Conservation (phyloP, 2,888 invertebrate genomes). For the Stenolophus ochropezus region DNA sequence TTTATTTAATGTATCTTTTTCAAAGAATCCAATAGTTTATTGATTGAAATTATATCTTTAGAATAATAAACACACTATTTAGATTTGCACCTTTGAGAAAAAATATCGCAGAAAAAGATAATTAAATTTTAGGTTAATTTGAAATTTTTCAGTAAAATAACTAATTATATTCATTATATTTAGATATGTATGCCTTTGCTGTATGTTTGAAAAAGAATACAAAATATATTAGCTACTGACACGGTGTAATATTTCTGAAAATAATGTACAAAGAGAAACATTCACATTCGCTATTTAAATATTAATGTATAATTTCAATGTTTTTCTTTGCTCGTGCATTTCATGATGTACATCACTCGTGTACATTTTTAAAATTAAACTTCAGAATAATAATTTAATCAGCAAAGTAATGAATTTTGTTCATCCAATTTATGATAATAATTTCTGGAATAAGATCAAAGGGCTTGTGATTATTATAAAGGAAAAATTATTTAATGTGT, state of each 20-base stretch:
- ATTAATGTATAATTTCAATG: background rate
- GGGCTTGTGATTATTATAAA: background rate
- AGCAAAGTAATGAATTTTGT: slow-evolving; percentile 23
- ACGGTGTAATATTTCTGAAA: background rate
- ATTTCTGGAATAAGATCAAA: slow-evolving; percentile 3
- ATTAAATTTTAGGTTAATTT: too few relatives aligned
- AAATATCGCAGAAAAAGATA: too few relatives aligned
- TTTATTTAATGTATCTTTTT: too few relatives aligned
- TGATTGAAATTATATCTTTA: too few relatives aligned
- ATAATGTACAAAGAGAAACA: background rate
- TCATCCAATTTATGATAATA: slow-evolving; percentile 20
- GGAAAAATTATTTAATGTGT: background rate
- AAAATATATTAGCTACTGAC: too few relatives aligned
- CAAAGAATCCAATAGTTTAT: too few relatives aligned
- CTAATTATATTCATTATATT: too few relatives aligned
- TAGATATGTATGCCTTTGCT: too few relatives aligned
- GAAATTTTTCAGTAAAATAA: too few relatives aligned
- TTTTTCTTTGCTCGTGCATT: background rate
- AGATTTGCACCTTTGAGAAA: too few relatives aligned
- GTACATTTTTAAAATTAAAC: slow-evolving; percentile 12
- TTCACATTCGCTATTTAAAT: background rate
- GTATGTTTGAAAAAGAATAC: too few relatives aligned
- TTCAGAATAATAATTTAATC: slow-evolving; percentile 30
- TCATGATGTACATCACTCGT: background rate
- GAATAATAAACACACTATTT: too few relatives aligned